These are phyloP conservation scores for Melanostoma mellinum DNA, from an alignment of 2,888 invertebrate species.

Conservation along the genomic window DNA sequence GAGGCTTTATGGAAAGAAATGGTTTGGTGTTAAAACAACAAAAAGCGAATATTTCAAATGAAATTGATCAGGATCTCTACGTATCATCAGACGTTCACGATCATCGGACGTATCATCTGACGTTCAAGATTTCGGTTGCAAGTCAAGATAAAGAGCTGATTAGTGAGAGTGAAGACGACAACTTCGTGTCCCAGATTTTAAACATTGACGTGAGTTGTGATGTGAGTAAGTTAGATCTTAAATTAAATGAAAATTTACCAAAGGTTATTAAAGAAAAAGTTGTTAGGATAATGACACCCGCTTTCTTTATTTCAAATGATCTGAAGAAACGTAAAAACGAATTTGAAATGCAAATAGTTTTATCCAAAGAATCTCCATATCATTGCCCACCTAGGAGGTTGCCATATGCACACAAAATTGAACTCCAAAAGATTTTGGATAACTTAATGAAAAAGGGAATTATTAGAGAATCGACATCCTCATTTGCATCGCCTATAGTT, in stretches of 20 bases:
- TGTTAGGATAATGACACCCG: slow-evolving; percentile 16
- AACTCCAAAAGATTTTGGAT: slow-evolving; percentile 27
- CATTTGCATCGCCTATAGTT: slow-evolving; percentile 63
- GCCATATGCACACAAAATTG: slow-evolving; percentile 26
- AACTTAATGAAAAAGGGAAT: slow-evolving; percentile 11
- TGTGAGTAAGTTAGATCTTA: slow-evolving; percentile 20
- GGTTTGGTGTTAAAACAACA: slow-evolving; percentile 2
- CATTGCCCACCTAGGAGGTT: slow-evolving; percentile 26
- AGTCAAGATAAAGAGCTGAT: no score
- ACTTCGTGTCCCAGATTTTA: not conserved
- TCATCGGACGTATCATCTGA: not conserved
- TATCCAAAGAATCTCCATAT: slow-evolving; percentile 27
- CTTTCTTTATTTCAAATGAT: slow-evolving; percentile 23
- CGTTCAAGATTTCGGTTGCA: no score
- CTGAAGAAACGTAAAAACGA: not conserved
- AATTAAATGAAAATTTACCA: slow-evolving; percentile 20
- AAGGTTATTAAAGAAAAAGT: slow-evolving; percentile 21
- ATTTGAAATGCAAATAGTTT: slow-evolving; percentile 49
- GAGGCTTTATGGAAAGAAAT: slow-evolving; percentile 36
- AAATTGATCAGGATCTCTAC: no score
- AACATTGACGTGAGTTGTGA: slow-evolving; percentile 10
- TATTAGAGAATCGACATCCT: slow-evolving; percentile 48
- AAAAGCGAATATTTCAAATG: no score
- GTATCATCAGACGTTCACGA: not conserved
- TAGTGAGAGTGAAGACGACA: not conserved